phyloP scores from a whole-genome alignment of 2,888 invertebrate genomes.

The Phrixothrix hirtus region DNA sequence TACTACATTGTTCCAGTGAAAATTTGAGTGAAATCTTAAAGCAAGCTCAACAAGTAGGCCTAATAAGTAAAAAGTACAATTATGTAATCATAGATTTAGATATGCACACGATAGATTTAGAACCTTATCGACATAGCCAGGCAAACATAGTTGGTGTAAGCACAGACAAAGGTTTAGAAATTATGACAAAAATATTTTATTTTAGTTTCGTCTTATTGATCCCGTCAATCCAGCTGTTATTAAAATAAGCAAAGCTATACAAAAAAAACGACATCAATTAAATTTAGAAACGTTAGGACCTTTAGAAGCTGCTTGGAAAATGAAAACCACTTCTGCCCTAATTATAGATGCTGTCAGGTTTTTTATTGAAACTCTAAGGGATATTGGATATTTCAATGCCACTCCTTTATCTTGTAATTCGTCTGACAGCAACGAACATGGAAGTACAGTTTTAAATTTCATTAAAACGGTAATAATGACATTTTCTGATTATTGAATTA shows the following conservation, averaged over 20 bases:
- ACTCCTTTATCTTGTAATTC: conserved; percentile 63
- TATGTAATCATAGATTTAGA: conserved; percentile 64
- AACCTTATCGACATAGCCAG: conserved; percentile 61
- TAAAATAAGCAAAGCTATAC: conserved; percentile 2
- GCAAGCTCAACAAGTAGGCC: conserved; percentile 65
- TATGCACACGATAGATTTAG: conserved; percentile 62
- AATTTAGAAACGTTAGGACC: background rate
- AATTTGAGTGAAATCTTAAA: conserved; percentile 57
- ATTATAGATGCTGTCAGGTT: conserved; percentile 85
- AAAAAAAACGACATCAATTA: conserved; percentile 14
- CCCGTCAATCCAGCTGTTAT: conserved; percentile 50
- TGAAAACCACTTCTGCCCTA: conserved; percentile 74
- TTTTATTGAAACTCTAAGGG: conserved; percentile 73
- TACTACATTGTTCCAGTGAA: conserved; percentile 59
- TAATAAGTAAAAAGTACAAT: conserved; percentile 61
- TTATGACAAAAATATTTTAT: conserved; percentile 50
- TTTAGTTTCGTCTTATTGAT: conserved; percentile 64
- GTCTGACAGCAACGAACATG: conserved; percentile 73
- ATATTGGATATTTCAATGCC: conserved; percentile 4
- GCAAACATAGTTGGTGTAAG: conserved; percentile 64
- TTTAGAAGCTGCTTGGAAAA: conserved; percentile 33
- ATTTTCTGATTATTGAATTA: too few species aligned
- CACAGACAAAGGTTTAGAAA: conserved; percentile 1
- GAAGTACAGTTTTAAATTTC: conserved; percentile 81
- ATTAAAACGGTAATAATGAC: conserved; percentile 75